Conservation (phyloP, 2,888 invertebrate species). For the Lithosia quadra region DNA sequence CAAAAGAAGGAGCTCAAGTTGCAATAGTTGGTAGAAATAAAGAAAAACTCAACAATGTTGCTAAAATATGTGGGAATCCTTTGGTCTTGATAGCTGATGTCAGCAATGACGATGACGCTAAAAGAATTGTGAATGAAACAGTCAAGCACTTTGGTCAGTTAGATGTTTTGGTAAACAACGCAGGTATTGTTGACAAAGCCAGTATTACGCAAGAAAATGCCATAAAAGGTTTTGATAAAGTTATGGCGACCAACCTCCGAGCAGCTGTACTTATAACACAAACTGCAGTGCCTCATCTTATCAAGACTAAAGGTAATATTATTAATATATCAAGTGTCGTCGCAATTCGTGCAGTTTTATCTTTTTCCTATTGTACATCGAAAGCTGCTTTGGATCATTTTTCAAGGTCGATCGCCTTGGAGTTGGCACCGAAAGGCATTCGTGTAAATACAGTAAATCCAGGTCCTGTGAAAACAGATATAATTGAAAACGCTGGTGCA, state of each 20-base stretch:
- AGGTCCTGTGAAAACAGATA: constrained; percentile 17
- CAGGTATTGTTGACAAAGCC: constrained; percentile 15
- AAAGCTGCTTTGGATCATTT: constrained; percentile 24
- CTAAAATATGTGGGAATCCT: constrained; percentile 15
- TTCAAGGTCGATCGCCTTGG: constrained; percentile 14
- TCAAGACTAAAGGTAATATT: constrained; percentile 85
- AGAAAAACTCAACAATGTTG: constrained; percentile 36
- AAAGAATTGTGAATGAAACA: constrained; percentile 20
- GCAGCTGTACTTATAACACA: constrained; percentile 29
- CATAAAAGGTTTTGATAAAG: constrained; percentile 22
- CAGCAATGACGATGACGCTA: constrained; percentile 22
- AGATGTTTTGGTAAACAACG: constrained; percentile 38
- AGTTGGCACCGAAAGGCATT: constrained; percentile 17
- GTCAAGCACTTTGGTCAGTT: constrained; percentile 20
- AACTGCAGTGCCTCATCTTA: constrained; percentile 43
- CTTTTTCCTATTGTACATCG: constrained; percentile 30
- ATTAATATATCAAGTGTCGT: constrained; percentile 87
- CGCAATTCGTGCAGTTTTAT: not conserved
- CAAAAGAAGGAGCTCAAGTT: constrained; percentile 44
- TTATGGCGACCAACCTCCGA: constrained; percentile 31
- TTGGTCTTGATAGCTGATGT: constrained; percentile 21
- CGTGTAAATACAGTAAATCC: constrained; percentile 19
- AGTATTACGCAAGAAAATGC: constrained; percentile 23
- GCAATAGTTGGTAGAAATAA: constrained; percentile 48
- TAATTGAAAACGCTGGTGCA: constrained; percentile 9